Percentiles rank a stretch among this genome's conserved stretches.
phyloP scores from a whole-genome alignment of 2,113 vertebrate species.

The Anthoscopus minutus region DNA sequence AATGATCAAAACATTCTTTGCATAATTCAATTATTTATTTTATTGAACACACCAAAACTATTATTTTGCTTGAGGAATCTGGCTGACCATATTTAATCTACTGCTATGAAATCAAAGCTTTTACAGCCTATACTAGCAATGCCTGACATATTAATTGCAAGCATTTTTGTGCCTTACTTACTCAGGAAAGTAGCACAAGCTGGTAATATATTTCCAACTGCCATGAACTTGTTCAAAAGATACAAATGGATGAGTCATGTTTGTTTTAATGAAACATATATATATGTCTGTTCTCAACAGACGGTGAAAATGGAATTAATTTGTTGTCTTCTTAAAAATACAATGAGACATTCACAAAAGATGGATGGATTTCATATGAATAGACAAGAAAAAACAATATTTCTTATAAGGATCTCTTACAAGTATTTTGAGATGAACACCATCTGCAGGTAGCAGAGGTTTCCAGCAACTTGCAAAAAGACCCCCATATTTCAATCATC shows the following conservation, averaged over 20 bases:
- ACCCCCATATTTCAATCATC: neutral
- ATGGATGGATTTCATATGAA: neutral
- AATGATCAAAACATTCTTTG: neutral
- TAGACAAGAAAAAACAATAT: neutral
- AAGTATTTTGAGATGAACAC: neutral
- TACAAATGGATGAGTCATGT: neutral
- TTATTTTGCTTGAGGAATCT: neutral
- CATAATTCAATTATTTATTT: neutral
- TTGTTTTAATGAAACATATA: neutral
- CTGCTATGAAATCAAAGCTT: neutral
- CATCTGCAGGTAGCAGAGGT: neutral
- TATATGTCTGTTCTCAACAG: neutral
- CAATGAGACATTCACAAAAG: neutral
- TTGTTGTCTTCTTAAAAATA: neutral
- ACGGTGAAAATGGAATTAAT: neutral
- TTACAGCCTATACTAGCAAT: neutral
- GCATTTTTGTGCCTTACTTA: neutral
- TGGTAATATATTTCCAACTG: neutral
- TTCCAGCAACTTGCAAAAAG: neutral
- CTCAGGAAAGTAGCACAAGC: neutral
- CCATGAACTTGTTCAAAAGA: neutral
- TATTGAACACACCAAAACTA: neutral
- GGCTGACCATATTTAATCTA: neutral
- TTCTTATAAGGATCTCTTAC: neutral
- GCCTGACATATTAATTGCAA: neutral